A percentile compares a stretch with the other conserved stretches of the same genome.
These are phyloP conservation scores for Ellobius talpinus DNA, from an alignment of 2,113 vertebrate species.

Conservation along the genomic window DNA sequence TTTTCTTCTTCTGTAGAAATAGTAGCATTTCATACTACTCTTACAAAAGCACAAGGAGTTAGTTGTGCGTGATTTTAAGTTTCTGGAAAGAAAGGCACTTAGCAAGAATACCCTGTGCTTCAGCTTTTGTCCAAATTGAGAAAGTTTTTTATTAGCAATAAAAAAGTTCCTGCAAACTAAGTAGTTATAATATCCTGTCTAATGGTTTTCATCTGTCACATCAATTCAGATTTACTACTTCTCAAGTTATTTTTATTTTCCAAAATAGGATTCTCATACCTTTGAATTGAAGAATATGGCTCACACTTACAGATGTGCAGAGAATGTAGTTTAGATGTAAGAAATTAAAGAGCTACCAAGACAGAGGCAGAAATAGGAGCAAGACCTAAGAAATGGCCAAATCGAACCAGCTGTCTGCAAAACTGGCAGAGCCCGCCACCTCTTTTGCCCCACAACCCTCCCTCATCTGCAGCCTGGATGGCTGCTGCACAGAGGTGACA, in stretches of 20 bases:
- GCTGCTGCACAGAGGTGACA: background rate
- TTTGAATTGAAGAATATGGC: constrained; percentile 61
- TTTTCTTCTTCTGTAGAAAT: background rate
- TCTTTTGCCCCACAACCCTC: background rate
- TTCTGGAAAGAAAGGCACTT: constrained; percentile 60
- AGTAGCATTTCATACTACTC: background rate
- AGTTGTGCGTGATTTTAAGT: constrained; percentile 71
- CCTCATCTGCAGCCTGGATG: background rate
- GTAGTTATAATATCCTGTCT: constrained; percentile 69
- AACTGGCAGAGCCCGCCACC: background rate
- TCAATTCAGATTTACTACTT: constrained; percentile 71
- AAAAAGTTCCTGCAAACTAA: constrained; percentile 67
- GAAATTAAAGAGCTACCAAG: background rate
- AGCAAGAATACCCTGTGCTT: constrained; percentile 59
- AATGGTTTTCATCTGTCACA: constrained; percentile 75
- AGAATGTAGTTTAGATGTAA: constrained; percentile 48
- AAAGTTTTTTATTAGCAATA: constrained; percentile 68
- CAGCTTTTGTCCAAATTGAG: constrained; percentile 68
- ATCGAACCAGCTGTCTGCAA: background rate
- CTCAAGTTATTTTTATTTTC: constrained; percentile 75
- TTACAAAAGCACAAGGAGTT: background rate
- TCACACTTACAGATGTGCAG: constrained; percentile 64
- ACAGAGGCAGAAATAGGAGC: background rate
- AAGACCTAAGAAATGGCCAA: background rate
- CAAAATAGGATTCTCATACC: constrained; percentile 72